A percentile compares a stretch with the other conserved stretches of the same genome.
These are phyloP conservation scores for Cyanoramphus novaezelandiae DNA, from an alignment of 2,113 vertebrate genomes.

Conservation along the genomic window DNA sequence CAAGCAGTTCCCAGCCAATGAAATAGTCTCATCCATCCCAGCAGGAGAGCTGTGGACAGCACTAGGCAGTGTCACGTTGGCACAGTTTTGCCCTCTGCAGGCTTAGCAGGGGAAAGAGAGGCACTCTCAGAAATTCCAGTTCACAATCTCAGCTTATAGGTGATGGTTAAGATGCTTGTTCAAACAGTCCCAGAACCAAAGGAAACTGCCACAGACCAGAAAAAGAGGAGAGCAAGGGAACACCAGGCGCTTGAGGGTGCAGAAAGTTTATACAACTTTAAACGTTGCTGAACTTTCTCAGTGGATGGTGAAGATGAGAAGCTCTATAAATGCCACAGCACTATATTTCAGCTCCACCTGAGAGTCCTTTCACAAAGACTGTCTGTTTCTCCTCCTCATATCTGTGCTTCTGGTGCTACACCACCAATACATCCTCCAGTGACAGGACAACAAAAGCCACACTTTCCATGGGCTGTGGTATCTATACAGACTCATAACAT, in stretches of 20 bases:
- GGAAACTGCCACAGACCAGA: background rate
- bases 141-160: background rate
- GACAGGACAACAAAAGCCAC: background rate
- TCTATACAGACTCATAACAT: background rate
- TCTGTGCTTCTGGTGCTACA: background rate
- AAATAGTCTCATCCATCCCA: background rate
- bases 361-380: background rate
- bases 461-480: background rate
- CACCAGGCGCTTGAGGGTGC: background rate
- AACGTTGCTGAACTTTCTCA: background rate
- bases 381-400: background rate
- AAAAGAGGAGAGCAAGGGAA: background rate
- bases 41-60: background rate
- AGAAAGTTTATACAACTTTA: background rate
- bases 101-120: background rate
- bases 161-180: background rate
- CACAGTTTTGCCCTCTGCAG: background rate
- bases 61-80: fast-evolving
- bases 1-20: fast-evolving
- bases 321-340: background rate
- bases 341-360: background rate
- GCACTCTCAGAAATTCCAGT: background rate
- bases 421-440: background rate
- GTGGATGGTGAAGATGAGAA: background rate
- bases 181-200: background rate